phyloP scores from a whole-genome alignment of 2,113 vertebrate species.

The Dromaius novaehollandiae region DNA sequence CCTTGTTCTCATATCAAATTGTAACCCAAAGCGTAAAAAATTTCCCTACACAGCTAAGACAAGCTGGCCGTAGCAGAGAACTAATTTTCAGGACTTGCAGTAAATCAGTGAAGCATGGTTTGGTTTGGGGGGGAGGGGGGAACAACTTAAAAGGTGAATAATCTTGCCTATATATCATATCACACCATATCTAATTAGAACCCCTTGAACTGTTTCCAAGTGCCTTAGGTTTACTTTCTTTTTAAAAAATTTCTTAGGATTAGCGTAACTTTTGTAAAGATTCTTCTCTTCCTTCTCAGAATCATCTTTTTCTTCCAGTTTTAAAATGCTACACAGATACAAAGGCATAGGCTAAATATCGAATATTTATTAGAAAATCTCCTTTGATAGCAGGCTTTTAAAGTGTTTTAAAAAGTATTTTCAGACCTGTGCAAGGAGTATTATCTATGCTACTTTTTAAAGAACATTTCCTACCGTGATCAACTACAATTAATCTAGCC shows the following conservation, averaged over 20 bases:
- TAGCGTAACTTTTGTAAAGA: not conserved
- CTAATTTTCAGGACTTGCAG: not conserved
- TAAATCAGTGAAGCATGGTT: not conserved
- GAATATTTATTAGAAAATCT: not conserved
- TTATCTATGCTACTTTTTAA: not conserved
- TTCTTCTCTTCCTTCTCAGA: not conserved
- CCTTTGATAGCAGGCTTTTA: not conserved
- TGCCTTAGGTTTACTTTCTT: slow-evolving; percentile 21
- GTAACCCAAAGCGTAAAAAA: not conserved
- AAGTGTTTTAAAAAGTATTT: not conserved
- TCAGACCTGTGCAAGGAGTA: not conserved
- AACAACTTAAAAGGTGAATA: not conserved
- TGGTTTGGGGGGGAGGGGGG: not conserved
- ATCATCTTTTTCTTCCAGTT: not conserved
- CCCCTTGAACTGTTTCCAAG: slow-evolving; percentile 5
- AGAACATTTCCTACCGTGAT: not conserved
- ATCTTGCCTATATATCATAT: not conserved
- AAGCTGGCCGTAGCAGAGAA: slow-evolving; percentile 5
- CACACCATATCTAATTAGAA: not conserved
- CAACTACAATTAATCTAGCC: not conserved
- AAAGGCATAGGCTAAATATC: not conserved
- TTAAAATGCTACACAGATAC: not conserved
- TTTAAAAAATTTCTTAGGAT: not conserved
- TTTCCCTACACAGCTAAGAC: not conserved
- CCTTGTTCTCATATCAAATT: not conserved